Conservation (phyloP, 2,888 invertebrate species). For the Cetonia aurata region DNA sequence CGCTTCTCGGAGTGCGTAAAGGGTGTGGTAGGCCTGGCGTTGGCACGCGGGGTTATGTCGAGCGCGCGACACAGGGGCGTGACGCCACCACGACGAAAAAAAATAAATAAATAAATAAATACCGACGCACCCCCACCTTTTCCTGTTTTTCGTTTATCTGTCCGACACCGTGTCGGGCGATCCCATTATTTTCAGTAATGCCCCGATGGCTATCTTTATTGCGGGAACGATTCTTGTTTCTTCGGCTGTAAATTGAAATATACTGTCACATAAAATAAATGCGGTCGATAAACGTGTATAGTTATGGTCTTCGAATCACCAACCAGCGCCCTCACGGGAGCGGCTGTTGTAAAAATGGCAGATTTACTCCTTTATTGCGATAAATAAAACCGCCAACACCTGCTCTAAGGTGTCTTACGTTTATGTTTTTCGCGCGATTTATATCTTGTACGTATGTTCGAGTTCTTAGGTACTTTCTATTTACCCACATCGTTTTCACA, state of each 20-base stretch:
- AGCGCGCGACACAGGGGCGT: constrained; percentile 21
- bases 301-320: constrained; percentile 26
- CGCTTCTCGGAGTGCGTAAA: not conserved
- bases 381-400: constrained; percentile 1
- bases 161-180: constrained; percentile 21
- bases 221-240: constrained; percentile 39
- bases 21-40: constrained; percentile 34
- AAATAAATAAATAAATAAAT: constrained; percentile 40
- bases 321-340: not conserved
- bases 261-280: constrained; percentile 41
- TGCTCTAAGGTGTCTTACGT: not conserved
- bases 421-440: too few relatives aligned
- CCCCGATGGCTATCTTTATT: constrained; percentile 42
- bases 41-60: constrained; percentile 25
- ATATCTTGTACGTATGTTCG: too few relatives aligned
- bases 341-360: constrained; percentile 7
- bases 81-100: constrained; percentile 4
- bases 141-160: constrained; percentile 31
- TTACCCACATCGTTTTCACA: too few relatives aligned
- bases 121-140: constrained; percentile 15
- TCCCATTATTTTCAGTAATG: constrained; percentile 41
- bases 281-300: constrained; percentile 28
- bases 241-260: constrained; percentile 38
- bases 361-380: not conserved
- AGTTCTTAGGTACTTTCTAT: too few relatives aligned